These are phyloP conservation scores for Bursaphelenchus okinawaensis DNA, from an alignment of 2,888 invertebrate genomes.

Conservation along the genomic window DNA sequence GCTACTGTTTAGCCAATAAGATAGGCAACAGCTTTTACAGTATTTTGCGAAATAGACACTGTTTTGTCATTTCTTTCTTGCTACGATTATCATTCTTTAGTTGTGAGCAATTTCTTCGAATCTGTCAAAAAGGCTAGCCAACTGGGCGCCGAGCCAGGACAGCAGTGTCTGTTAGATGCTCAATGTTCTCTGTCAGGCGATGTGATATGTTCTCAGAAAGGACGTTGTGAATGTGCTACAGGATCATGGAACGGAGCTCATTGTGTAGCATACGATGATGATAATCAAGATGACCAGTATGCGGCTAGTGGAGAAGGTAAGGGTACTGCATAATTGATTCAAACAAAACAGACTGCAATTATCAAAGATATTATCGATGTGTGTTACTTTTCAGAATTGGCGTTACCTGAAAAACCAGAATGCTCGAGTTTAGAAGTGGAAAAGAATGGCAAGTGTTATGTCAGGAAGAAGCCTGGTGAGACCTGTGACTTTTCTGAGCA, in stretches of 20 bases:
- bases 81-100: not conserved
- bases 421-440: conserved; percentile 15
- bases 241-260: conserved; percentile 11
- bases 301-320: not conserved
- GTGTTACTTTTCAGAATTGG: not conserved
- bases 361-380: no score
- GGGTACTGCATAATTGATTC: not conserved
- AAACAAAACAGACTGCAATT: not conserved
- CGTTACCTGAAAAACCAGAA: not conserved
- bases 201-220: conserved; percentile 10
- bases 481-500: conserved; percentile 15
- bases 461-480: conserved; percentile 16
- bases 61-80: no score
- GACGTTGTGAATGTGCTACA: conserved; percentile 9
- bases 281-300: conserved; percentile 1
- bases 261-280: not conserved
- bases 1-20: no score
- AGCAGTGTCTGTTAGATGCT: conserved; percentile 3
- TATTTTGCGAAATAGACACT: no score
- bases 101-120: not conserved
- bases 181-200: conserved; percentile 9
- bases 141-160: conserved; percentile 1
- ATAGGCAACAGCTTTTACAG: no score
- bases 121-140: not conserved
- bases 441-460: conserved; percentile 20